These are phyloP conservation scores for Corythaeola cristata DNA, from an alignment of 2,113 vertebrate genomes.

Conservation along the genomic window DNA sequence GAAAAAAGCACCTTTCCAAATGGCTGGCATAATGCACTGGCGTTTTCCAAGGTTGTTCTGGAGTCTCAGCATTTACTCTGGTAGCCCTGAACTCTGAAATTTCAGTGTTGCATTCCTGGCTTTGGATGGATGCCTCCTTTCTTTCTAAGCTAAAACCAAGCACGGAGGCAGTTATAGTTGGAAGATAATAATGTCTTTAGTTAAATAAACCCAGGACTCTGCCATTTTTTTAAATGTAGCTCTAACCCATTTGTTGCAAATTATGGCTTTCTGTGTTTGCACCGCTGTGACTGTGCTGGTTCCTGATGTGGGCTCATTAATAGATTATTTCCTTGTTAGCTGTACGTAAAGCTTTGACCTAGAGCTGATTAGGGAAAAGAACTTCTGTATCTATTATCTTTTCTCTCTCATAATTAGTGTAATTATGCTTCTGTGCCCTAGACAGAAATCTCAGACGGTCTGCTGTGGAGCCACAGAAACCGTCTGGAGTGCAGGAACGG, in stretches of 20 bases:
- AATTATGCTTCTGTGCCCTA: slow-evolving; percentile 22
- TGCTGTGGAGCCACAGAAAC: slow-evolving; percentile 41
- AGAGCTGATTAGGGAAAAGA: slow-evolving; percentile 45
- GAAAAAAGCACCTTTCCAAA: background rate
- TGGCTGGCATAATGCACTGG: background rate
- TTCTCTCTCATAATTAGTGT: slow-evolving; percentile 38
- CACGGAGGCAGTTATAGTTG: background rate
- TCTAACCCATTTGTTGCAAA: slow-evolving; percentile 32
- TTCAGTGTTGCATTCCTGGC: background rate
- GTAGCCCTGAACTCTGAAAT: background rate
- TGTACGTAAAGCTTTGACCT: slow-evolving; percentile 56
- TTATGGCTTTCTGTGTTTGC: slow-evolving; percentile 28
- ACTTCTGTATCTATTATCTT: slow-evolving; percentile 50
- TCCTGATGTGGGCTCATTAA: slow-evolving; percentile 47
- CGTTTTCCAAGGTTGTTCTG: background rate
- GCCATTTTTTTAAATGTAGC: background rate
- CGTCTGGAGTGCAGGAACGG: background rate
- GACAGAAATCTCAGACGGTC: slow-evolving; percentile 43
- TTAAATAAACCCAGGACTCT: background rate
- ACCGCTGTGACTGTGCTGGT: background rate
- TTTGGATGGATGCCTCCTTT: background rate
- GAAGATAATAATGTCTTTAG: slow-evolving; percentile 1
- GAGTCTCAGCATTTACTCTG: background rate
- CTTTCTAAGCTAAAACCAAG: background rate
- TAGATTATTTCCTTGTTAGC: slow-evolving; percentile 56